phyloP scores from a whole-genome alignment of 2,888 invertebrate species.

The Polyommatus iphigenia region DNA sequence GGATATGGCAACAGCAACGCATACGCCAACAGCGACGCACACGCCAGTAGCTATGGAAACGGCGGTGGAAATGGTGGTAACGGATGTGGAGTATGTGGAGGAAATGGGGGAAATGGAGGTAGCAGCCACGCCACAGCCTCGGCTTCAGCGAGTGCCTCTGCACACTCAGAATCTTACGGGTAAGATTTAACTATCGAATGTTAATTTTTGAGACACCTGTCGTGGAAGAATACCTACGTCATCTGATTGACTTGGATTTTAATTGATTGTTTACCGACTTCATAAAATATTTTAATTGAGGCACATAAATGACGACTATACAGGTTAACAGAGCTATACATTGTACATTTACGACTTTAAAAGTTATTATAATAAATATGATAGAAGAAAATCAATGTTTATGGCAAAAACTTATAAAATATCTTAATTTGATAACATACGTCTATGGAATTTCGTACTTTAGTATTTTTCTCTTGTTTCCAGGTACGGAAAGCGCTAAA shows the following conservation, averaged over 20 bases:
- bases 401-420: neutral
- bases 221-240: neutral
- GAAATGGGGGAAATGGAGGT: slow-evolving; percentile 41
- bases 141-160: slow-evolving; percentile 42
- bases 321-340: neutral
- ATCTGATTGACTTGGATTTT: neutral
- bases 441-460: neutral
- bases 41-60: slow-evolving; percentile 40
- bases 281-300: neutral
- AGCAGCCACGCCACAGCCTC: slow-evolving; percentile 51
- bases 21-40: slow-evolving; percentile 42
- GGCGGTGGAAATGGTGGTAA: slow-evolving; percentile 43
- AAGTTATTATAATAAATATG: neutral
- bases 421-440: neutral
- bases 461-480: neutral
- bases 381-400: neutral
- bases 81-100: slow-evolving; percentile 39
- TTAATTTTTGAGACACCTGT: neutral
- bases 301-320: neutral
- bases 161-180: slow-evolving; percentile 38
- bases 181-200: slow-evolving; percentile 25
- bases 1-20: slow-evolving; percentile 42
- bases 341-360: neutral
- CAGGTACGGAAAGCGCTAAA: slow-evolving; percentile 2
- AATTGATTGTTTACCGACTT: neutral